Evolutionary conservation across 2,797 vertebrate species (phyloP), one percentile per base, ranked within the genome.

Genomic region (Enteromius argenteus): DNA sequence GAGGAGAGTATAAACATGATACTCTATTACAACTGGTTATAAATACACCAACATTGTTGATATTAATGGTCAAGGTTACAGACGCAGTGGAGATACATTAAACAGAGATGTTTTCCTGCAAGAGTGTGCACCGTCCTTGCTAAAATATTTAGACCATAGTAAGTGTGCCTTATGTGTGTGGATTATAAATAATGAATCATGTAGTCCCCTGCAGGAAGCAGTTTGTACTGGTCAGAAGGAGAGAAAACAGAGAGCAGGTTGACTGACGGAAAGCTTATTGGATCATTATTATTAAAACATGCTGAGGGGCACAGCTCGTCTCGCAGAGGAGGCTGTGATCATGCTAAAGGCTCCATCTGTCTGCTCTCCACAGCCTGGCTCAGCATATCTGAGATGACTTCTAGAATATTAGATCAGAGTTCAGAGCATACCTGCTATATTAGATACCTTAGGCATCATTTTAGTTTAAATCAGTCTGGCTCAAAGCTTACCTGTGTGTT

Each of bases 81-180:
- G n/a, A 71, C 42, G 27, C 60, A 51, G 27, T 37, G 4, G 42
- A 79, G 42, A 72, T 69, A 27, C 53, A 79, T 72, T 72, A 72
- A 42, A 15, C 17, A 44, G 78, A 42, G 46, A 69, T 84, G 39
- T 79, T 62, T 64, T 39, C 32, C 42, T 62, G 72, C 8, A 56
- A 42, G 62, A 53, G 68, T 23, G 68, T 90, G 64, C 37, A 58
- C 51, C 53, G 67, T 73, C 86, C 83, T 84, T 89, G 84, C 49
- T 92, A 11, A 92, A 93, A 92, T 90, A 90, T 91, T 92, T 37
- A 89, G 37, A 53, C 14, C 83, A 88, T 17, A 68, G 51, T 82
- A 84, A 83, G 86, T 75, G 73, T 32, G 84, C 58, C 84, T 60
- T 51, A 80, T 80, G 53, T 71, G 60, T 74, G 76, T 67, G 77